Evolutionary conservation across 2,797 vertebrate species (phyloP).

Genomic region (Gadopsis bispinosus): DNA sequence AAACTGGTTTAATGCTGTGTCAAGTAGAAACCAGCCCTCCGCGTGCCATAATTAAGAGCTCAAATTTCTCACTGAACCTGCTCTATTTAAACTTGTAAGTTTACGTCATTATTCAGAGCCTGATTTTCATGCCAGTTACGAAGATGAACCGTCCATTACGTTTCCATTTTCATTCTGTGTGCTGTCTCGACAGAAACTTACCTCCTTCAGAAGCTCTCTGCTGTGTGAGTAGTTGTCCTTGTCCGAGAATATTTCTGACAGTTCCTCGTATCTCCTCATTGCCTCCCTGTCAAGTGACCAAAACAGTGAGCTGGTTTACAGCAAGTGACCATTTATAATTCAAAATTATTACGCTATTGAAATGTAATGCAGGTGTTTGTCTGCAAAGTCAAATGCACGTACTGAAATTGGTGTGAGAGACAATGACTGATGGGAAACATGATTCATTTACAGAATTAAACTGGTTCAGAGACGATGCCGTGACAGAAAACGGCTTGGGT

Average conservation of each 20-base stretch:
- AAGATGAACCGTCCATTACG: not conserved
- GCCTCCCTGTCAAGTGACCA: conserved; percentile 80
- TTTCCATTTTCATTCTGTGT: not conserved
- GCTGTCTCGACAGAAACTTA: conserved; percentile 52
- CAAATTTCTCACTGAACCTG: conserved; percentile 27
- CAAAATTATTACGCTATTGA: not conserved
- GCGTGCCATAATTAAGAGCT: not conserved
- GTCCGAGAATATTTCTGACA: conserved; percentile 91
- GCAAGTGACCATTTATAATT: not conserved
- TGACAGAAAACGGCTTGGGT: not conserved
- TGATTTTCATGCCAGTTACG: not conserved
- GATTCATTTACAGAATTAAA: not conserved
- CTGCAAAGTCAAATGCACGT: not conserved
- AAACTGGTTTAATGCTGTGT: not conserved
- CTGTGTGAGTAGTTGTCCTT: conserved; percentile 94
- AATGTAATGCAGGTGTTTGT: not conserved
- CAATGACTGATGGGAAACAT: not conserved
- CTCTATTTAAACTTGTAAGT: not conserved
- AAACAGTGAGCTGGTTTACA: not conserved
- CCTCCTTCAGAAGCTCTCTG: conserved; percentile 90
- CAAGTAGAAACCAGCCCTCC: not conserved
- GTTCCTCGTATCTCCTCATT: conserved; percentile 86
- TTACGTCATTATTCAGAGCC: not conserved
- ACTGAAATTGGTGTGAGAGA: not conserved
- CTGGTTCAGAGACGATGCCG: conserved; percentile 1